phyloP scores from a whole-genome alignment of 2,888 invertebrate species.

The Calameuta filiformis region DNA sequence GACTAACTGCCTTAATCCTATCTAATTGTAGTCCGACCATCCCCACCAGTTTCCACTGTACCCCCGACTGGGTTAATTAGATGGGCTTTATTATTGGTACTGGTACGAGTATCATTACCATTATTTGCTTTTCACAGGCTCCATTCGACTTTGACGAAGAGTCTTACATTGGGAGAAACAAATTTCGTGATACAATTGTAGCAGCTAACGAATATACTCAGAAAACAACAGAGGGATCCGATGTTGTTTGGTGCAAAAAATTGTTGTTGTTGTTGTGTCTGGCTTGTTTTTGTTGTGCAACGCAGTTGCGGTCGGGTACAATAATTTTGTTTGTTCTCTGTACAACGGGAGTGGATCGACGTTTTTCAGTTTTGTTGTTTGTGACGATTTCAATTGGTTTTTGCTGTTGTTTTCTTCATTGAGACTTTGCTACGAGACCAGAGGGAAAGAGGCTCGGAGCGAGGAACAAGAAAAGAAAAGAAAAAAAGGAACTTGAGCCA shows the following conservation, averaged over 20 bases:
- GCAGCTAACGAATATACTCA: neutral
- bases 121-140: neutral
- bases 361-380: too few relatives aligned
- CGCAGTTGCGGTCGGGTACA: too few relatives aligned
- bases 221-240: neutral
- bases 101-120: neutral
- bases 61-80: neutral
- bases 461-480: neutral
- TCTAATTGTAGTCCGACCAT: neutral
- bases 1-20: neutral
- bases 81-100: neutral
- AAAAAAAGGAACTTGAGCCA: too few relatives aligned
- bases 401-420: neutral
- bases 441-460: neutral
- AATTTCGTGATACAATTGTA: neutral
- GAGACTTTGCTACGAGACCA: too few relatives aligned
- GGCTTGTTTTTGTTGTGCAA: too few relatives aligned
- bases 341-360: too few relatives aligned
- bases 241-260: too few relatives aligned
- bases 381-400: neutral
- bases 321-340: too few relatives aligned
- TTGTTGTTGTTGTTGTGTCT: too few relatives aligned
- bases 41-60: neutral
- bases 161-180: neutral
- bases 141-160: neutral